These are phyloP conservation scores for Caradrina clavipalpis DNA, from an alignment of 2,888 invertebrate genomes.

Conservation along the genomic window DNA sequence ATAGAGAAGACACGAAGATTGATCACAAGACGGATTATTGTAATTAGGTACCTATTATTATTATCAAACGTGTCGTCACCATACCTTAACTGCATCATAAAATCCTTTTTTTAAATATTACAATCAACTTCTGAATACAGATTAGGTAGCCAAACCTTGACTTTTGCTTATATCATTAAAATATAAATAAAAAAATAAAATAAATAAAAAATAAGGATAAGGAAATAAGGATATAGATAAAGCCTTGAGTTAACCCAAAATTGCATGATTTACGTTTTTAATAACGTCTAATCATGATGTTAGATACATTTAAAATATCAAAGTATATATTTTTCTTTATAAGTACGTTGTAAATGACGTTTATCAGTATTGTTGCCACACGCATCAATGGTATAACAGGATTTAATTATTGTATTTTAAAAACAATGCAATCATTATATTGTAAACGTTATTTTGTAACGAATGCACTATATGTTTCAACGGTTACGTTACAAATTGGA, in stretches of 20 bases:
- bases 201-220: no score
- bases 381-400: conserved; percentile 16
- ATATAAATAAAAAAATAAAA: no score
- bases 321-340: neutral
- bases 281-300: conserved; percentile 16
- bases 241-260: conserved; percentile 49
- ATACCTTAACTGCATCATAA: conserved; percentile 23
- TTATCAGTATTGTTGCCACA: conserved; percentile 15
- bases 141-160: conserved; percentile 49
- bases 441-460: conserved; percentile 1
- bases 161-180: conserved; percentile 50
- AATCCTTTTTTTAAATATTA: conserved; percentile 35
- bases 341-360: neutral
- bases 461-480: conserved; percentile 4
- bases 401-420: conserved; percentile 18
- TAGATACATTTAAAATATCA: neutral
- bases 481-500: conserved; percentile 1
- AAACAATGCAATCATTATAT: conserved; percentile 27
- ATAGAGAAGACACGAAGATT: no score
- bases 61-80: no score
- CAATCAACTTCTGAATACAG: conserved; percentile 32
- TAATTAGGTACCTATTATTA: no score
- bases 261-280: conserved; percentile 24
- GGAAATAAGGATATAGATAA: conserved; percentile 57
- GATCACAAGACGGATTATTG: no score